Percentiles rank a stretch among this genome's conserved stretches.
phyloP scores from a whole-genome alignment of 2,797 vertebrate genomes.

The Phalloptychus januarius region DNA sequence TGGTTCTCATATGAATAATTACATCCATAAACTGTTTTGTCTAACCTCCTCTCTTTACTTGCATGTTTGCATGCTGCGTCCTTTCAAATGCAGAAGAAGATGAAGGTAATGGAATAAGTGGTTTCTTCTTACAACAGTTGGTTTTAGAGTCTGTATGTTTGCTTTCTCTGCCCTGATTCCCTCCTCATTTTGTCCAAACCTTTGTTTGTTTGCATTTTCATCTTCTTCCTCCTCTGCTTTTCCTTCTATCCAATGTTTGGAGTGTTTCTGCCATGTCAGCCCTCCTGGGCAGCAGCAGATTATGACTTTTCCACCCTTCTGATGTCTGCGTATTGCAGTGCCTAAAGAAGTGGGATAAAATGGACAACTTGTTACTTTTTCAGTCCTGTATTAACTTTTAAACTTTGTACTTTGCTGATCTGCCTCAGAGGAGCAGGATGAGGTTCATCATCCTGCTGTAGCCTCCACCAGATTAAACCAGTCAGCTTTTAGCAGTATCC shows the following conservation, averaged over 20 bases:
- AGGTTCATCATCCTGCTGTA: no score
- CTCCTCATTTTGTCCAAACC: slow-evolving; percentile 67
- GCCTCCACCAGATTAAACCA: no score
- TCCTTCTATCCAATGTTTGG: slow-evolving; percentile 18
- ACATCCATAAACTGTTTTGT: slow-evolving; percentile 57
- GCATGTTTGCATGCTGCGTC: slow-evolving; percentile 97
- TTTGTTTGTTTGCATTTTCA: slow-evolving; percentile 77
- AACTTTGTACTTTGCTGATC: background rate
- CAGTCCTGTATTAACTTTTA: background rate
- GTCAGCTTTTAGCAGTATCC: no score
- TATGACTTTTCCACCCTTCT: background rate
- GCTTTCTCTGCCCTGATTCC: slow-evolving; percentile 49
- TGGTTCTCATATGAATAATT: slow-evolving; percentile 29
- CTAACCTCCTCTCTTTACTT: slow-evolving; percentile 90
- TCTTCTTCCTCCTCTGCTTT: slow-evolving; percentile 51
- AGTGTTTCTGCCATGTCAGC: slow-evolving; percentile 33
- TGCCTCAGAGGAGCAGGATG: no score
- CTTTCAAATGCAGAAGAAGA: slow-evolving; percentile 91
- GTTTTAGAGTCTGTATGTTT: slow-evolving; percentile 48
- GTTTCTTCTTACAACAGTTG: slow-evolving; percentile 56
- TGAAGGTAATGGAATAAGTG: slow-evolving; percentile 89
- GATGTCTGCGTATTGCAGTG: slow-evolving; percentile 41
- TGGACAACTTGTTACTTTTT: background rate
- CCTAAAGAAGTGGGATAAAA: background rate
- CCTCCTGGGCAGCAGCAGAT: slow-evolving; percentile 1